Percentiles rank a stretch among this genome's conserved stretches.
phyloP scores from a whole-genome alignment of 2,113 vertebrate species.

The Cephalopterus ornatus region DNA sequence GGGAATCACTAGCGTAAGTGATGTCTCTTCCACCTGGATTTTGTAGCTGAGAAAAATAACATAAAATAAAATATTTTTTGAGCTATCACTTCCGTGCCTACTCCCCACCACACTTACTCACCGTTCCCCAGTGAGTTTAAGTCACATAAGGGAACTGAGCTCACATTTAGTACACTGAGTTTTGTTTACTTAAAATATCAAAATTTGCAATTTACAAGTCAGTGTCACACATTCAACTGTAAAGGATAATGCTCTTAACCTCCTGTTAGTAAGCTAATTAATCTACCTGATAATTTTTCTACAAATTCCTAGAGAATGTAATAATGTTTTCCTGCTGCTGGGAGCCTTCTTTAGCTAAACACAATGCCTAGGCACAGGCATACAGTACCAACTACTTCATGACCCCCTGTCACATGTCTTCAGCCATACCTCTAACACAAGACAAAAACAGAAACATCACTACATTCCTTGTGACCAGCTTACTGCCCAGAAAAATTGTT shows the following conservation, averaged over 20 bases:
- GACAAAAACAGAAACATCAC: neutral
- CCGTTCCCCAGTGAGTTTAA: neutral
- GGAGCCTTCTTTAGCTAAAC: neutral
- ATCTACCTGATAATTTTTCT: neutral
- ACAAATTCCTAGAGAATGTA: neutral
- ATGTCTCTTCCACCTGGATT: neutral
- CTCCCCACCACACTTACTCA: neutral
- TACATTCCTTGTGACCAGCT: neutral
- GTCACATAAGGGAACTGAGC: neutral
- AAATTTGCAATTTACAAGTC: neutral
- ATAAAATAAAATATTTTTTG: neutral
- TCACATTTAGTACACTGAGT: neutral
- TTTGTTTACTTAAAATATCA: neutral
- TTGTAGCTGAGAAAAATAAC: neutral
- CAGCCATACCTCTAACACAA: neutral
- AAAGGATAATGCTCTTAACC: neutral
- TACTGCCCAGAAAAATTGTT: neutral
- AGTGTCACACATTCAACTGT: neutral
- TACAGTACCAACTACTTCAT: neutral
- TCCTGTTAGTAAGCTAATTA: neutral
- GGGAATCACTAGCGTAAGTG: neutral
- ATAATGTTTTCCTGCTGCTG: neutral
- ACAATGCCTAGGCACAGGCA: neutral
- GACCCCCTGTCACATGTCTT: fast-evolving
- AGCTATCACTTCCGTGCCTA: neutral